Conservation (phyloP, 2,113 vertebrate species). For the Microtus oregoni region DNA sequence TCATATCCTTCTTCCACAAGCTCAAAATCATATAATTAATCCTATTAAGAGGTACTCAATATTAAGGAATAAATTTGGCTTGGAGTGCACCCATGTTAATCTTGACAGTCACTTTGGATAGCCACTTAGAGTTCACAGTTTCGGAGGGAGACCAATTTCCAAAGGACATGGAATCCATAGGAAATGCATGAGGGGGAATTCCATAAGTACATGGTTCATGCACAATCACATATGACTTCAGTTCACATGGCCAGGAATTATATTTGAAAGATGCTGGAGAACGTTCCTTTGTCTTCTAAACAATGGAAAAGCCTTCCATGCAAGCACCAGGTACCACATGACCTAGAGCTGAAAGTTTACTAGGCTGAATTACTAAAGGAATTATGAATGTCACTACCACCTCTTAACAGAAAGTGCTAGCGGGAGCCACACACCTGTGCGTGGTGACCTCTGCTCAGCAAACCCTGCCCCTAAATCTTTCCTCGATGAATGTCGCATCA, state of each 20-base stretch:
- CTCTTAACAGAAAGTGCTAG: background rate
- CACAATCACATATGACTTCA: background rate
- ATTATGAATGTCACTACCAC: background rate
- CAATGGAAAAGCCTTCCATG: background rate
- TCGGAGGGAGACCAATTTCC: background rate
- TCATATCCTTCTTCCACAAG: conserved; percentile 11
- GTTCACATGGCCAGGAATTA: background rate
- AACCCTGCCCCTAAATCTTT: background rate
- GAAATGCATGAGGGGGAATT: background rate
- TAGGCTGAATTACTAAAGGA: background rate
- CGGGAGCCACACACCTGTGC: background rate
- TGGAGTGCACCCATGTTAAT: background rate
- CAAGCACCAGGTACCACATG: background rate
- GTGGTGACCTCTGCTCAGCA: background rate
- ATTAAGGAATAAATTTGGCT: conserved; percentile 31
- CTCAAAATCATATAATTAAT: conserved; percentile 48
- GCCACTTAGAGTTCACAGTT: background rate
- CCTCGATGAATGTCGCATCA: background rate
- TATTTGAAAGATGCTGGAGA: background rate
- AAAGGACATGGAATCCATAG: background rate
- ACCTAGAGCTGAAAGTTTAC: background rate
- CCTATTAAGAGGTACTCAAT: conserved; percentile 12
- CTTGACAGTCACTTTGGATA: background rate
- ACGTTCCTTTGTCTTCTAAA: background rate
- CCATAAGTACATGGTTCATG: background rate